Base-by-base conservation (phyloP, 2,113 vertebrate species). In the Psilopsiagon aurifrons region DNA sequence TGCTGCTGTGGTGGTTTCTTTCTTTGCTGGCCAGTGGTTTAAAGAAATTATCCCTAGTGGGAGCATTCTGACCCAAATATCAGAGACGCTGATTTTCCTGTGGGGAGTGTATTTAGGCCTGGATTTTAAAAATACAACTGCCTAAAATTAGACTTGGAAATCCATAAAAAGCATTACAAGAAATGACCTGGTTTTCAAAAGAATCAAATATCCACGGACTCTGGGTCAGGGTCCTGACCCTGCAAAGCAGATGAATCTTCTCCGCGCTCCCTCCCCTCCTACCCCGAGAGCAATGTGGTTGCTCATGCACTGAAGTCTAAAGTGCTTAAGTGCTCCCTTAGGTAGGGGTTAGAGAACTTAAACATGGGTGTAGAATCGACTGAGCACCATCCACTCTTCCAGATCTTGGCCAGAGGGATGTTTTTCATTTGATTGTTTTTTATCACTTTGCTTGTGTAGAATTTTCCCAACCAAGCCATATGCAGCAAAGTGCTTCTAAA, bases 241-340 rank as follows among this genome's bases (percentile, higher is more conserved):
- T 57, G 74, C 74, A 79, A 91, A 81, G 89, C 70, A 87, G 17
- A 89, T 57, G 89, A 89, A 79, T 84, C 84, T 82, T 84, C 62
- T 88, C 17, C 35, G 60, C 68, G 46, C 62, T 88, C 14, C 43
- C 66, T 73, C 37, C 55, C 69, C 66, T 80, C 51, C 13, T 20
- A 46, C 60, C 92, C 91, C 91, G 0, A 16, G 76, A 93, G 94
- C 91, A 66, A 57, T 0, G 1, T 9, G 80, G 59, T 24, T 86
- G 83, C 88, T 94, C 74, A 49, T 78, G 90, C 95, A 82, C 93
- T 92, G 86, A 81, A 88, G 37, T 66, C 69, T 90, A 3, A 94
- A 93, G 86, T 75, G 90, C 90, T 95, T 97, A 96, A 95, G 92
- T 96, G 92, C 76, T 93, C 88, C 92, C 39, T 4, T 86, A 90